phyloP scores from a whole-genome alignment of 2,888 invertebrate genomes.

The Mechanitis mazaeus region DNA sequence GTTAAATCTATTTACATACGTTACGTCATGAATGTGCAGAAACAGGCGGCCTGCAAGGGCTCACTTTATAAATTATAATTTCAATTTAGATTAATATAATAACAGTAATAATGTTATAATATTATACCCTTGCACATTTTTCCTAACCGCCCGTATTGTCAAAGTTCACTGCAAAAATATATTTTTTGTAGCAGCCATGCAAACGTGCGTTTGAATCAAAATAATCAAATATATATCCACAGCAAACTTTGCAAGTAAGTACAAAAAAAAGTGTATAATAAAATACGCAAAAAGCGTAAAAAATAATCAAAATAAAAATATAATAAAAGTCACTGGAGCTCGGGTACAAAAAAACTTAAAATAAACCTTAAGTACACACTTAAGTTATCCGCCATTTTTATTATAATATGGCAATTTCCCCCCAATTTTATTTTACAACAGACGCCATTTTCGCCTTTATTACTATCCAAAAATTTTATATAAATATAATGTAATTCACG shows the following conservation, averaged over 20 bases:
- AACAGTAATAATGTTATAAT: neutral
- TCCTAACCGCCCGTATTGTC: neutral
- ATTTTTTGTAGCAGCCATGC: too few species aligned
- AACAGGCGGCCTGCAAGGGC: constrained; percentile 5
- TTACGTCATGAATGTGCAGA: constrained; percentile 16
- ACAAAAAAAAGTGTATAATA: constrained; percentile 31
- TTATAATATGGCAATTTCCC: constrained; percentile 10
- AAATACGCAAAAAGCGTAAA: constrained; percentile 31
- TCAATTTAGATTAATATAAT: neutral
- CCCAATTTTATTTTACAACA: constrained; percentile 10
- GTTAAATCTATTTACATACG: constrained; percentile 33
- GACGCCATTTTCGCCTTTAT: constrained; percentile 17
- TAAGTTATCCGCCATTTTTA: constrained; percentile 36
- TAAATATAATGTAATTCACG: neutral
- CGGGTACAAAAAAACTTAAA: constrained; percentile 29
- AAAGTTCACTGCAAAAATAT: constrained; percentile 1
- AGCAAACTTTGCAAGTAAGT: constrained; percentile 18
- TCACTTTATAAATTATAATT: neutral
- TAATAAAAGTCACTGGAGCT: constrained; percentile 38
- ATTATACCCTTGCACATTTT: neutral
- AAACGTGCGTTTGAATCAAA: too few species aligned
- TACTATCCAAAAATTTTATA: neutral
- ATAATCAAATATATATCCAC: neutral
- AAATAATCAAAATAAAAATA: constrained; percentile 26
- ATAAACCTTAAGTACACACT: constrained; percentile 32